Conservation (phyloP, 2,113 vertebrate species). For the Corythornis madagascariensis region DNA sequence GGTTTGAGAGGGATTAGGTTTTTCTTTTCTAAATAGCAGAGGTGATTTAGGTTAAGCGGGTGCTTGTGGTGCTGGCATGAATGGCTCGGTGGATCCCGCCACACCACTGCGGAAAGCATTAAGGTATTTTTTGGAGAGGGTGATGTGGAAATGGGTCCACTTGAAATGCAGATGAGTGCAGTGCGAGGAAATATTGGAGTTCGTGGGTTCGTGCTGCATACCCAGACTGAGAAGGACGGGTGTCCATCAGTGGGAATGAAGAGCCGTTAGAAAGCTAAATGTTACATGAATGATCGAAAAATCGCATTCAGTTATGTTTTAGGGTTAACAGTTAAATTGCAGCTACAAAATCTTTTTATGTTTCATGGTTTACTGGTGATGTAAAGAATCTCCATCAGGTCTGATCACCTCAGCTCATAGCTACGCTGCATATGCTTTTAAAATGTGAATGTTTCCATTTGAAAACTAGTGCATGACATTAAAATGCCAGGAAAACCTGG, state of each 20-base stretch:
- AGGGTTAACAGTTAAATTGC: conserved; percentile 78
- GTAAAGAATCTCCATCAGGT: conserved; percentile 71
- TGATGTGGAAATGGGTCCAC: too few species aligned
- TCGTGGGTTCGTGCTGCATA: not conserved
- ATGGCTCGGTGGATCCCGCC: rapidly evolving
- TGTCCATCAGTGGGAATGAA: conserved; percentile 21
- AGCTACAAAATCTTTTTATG: conserved; percentile 75
- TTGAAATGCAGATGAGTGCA: not conserved
- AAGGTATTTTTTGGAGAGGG: not conserved
- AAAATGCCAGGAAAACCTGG: conserved; percentile 73
- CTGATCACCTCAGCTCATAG: conserved; percentile 67
- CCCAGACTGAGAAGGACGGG: not conserved
- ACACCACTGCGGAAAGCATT: not conserved
- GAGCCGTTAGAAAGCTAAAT: conserved; percentile 59
- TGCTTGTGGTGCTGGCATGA: not conserved
- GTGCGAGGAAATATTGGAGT: not conserved
- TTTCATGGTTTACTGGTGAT: conserved; percentile 76
- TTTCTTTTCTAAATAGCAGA: too few species aligned
- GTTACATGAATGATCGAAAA: conserved; percentile 67
- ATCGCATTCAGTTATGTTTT: conserved; percentile 73
- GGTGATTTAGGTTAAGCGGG: not conserved
- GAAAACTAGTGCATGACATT: conserved; percentile 79
- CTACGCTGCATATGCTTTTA: conserved; percentile 77
- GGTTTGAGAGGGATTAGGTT: too few species aligned
- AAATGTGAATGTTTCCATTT: conserved; percentile 79